Evolutionary conservation across 2,797 vertebrate species (phyloP).

Genomic region (Acropternis orthonyx): DNA sequence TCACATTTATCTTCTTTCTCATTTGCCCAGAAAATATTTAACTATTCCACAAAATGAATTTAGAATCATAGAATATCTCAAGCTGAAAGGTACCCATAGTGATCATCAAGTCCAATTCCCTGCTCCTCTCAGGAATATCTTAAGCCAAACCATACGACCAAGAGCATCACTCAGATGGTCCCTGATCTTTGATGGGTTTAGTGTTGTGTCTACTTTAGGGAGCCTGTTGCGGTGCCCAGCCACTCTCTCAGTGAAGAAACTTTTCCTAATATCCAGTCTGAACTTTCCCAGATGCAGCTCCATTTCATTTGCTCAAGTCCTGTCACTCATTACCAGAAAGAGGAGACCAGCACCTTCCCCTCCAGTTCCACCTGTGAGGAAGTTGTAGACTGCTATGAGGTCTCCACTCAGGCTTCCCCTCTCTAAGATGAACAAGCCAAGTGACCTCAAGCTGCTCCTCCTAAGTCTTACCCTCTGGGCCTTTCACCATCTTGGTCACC

Average conservation of each 20-base stretch:
- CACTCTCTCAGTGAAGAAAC: neutral
- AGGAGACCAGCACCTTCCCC: neutral
- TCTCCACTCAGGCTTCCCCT: neutral
- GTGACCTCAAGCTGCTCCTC: neutral
- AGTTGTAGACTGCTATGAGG: neutral
- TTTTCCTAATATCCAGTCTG: neutral
- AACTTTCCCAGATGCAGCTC: neutral
- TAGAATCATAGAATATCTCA: neutral
- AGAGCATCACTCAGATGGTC: fast-evolving
- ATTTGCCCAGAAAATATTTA: neutral
- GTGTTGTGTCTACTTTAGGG: neutral
- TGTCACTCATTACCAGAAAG: neutral
- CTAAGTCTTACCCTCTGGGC: neutral
- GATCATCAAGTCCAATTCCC: neutral
- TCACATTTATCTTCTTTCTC: neutral
- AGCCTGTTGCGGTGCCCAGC: neutral
- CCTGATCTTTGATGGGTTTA: neutral
- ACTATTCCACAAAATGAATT: neutral
- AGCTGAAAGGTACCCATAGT: neutral
- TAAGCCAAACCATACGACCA: neutral
- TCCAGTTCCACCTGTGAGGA: neutral
- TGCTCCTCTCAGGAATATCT: neutral
- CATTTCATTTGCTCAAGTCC: neutral
- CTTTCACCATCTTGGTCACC: neutral
- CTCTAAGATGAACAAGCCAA: neutral